Conservation (phyloP, 2,113 vertebrate genomes). For the Notechis scutatus region DNA sequence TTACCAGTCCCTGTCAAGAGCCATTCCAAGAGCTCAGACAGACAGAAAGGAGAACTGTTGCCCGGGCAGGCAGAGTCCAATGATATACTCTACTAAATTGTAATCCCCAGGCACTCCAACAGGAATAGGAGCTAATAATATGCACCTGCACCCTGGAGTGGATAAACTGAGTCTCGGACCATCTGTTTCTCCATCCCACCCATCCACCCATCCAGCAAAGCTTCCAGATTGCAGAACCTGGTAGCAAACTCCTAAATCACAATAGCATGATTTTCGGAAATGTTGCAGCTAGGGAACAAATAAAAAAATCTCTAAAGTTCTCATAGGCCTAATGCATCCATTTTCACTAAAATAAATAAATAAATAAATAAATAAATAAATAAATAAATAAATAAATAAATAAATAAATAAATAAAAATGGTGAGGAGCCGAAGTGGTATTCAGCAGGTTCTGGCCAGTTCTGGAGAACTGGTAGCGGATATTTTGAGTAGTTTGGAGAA, state of each 20-base stretch:
- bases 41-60: background rate
- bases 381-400: too few species aligned
- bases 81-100: background rate
- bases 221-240: background rate
- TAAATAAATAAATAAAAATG: background rate
- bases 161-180: background rate
- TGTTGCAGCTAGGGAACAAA: background rate
- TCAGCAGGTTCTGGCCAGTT: too few species aligned
- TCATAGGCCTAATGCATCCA: background rate
- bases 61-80: background rate
- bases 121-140: background rate
- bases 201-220: background rate
- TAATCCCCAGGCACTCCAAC: background rate
- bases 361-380: too few species aligned
- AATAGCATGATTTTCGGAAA: background rate
- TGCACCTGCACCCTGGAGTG: background rate
- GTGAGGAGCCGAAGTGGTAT: background rate
- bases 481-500: too few species aligned
- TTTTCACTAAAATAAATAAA: background rate
- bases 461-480: too few species aligned
- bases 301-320: background rate
- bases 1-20: background rate
- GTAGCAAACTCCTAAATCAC: background rate
- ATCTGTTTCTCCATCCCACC: background rate
- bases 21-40: background rate